These are phyloP conservation scores for Dryobota labecula DNA, from an alignment of 2,888 invertebrate species.

Conservation along the genomic window DNA sequence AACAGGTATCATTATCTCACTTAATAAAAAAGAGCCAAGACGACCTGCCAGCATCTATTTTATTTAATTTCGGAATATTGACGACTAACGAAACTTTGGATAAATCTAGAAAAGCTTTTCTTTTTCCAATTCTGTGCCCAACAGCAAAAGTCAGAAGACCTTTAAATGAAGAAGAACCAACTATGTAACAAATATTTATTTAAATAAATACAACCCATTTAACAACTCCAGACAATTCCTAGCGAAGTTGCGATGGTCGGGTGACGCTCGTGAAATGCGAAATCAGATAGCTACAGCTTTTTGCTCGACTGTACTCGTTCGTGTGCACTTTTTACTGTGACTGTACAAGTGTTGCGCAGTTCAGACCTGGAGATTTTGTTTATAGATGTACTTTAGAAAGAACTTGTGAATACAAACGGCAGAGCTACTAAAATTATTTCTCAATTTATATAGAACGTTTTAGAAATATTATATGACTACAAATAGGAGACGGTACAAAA, in stretches of 20 bases:
- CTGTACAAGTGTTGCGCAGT: slow-evolving; percentile 66
- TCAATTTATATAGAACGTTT: not conserved
- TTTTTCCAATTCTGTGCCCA: not conserved
- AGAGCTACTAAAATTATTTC: not conserved
- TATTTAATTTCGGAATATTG: not conserved
- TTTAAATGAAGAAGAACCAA: not conserved
- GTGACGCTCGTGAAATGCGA: slow-evolving; percentile 81
- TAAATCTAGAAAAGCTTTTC: not conserved
- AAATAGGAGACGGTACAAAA: too few species aligned
- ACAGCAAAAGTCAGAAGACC: not conserved
- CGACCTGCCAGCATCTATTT: not conserved
- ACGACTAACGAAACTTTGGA: not conserved
- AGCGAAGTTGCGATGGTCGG: slow-evolving; percentile 64
- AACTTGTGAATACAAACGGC: not conserved
- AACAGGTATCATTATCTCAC: not conserved
- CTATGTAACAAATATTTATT: slow-evolving; percentile 10
- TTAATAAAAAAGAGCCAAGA: not conserved
- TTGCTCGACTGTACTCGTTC: slow-evolving; percentile 71
- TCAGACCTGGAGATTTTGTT: slow-evolving; percentile 50
- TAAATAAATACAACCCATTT: slow-evolving; percentile 17
- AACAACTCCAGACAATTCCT: slow-evolving; percentile 66
- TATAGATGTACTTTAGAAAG: slow-evolving; percentile 49
- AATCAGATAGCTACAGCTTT: slow-evolving; percentile 80
- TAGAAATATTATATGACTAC: too few species aligned
- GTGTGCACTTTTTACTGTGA: slow-evolving; percentile 68